phyloP scores from a whole-genome alignment of 2,888 invertebrate species.

The Oscheius onirici region DNA sequence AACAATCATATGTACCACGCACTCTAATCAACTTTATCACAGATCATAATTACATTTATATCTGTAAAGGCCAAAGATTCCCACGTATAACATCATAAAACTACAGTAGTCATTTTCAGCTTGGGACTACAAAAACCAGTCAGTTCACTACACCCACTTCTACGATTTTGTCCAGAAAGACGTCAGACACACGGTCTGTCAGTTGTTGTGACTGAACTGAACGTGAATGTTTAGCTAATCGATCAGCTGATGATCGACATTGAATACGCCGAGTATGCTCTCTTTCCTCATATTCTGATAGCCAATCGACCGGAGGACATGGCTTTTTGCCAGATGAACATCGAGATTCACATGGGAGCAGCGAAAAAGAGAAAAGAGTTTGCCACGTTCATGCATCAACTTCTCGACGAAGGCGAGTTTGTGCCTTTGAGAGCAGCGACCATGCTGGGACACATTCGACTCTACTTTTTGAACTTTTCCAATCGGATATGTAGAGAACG shows the following conservation, averaged over 20 bases:
- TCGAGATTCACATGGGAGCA: constrained; percentile 29
- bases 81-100: too few relatives aligned
- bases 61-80: too few relatives aligned
- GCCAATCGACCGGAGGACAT: constrained; percentile 31
- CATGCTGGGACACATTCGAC: constrained; percentile 35
- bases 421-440: constrained; percentile 21
- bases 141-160: constrained; percentile 4
- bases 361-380: constrained; percentile 1
- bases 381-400: background rate
- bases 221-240: constrained; percentile 15
- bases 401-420: constrained; percentile 25
- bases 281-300: constrained; percentile 39
- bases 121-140: constrained; percentile 22
- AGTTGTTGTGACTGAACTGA: background rate
- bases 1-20: too few relatives aligned
- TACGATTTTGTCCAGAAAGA: constrained; percentile 14
- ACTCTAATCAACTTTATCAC: too few relatives aligned
- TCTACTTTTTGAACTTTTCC: constrained; percentile 48
- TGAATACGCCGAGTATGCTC: constrained; percentile 51
- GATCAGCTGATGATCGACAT: constrained; percentile 56
- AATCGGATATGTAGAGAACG: constrained; percentile 35
- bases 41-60: too few relatives aligned
- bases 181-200: constrained; percentile 2
- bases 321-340: constrained; percentile 42
- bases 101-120: constrained; percentile 7